Evolutionary conservation across 2,797 vertebrate species (phyloP).

Genomic region (Rhinella marina): DNA sequence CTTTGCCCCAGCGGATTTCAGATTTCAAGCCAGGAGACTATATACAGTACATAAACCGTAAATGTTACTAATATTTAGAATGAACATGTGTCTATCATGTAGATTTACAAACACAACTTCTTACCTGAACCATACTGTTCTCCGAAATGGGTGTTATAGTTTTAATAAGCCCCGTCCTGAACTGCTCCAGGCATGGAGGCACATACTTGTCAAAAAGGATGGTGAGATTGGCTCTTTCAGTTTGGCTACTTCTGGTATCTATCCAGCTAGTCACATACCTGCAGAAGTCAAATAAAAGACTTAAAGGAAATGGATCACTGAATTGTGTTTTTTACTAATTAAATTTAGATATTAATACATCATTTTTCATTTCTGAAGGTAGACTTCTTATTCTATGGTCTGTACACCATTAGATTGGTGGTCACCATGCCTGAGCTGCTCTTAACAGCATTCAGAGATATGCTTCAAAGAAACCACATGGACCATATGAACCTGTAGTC

Average conservation of each 20-base stretch:
- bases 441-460: too few relatives aligned
- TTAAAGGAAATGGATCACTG: not conserved
- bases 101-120: not conserved
- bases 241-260: conserved; percentile 80
- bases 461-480: too few relatives aligned
- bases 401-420: too few relatives aligned
- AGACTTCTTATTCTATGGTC: too few relatives aligned
- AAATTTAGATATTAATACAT: too few relatives aligned
- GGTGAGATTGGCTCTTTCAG: conserved; percentile 84
- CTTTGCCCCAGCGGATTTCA: too few relatives aligned
- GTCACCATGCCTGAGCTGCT: too few relatives aligned
- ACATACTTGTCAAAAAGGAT: conserved; percentile 89
- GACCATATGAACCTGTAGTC: too few relatives aligned
- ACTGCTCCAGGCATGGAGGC: conserved; percentile 81
- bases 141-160: conserved; percentile 81
- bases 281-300: conserved; percentile 25
- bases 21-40: too few relatives aligned
- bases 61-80: not conserved
- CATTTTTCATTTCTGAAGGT: too few relatives aligned
- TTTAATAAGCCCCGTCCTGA: conserved; percentile 78
- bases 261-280: conserved; percentile 88
- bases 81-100: not conserved
- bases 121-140: conserved; percentile 84
- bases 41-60: too few relatives aligned
- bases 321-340: too few relatives aligned